Base-by-base conservation (phyloP, 1,140 invertebrate species). In the Heliconius hewitsoni region DNA sequence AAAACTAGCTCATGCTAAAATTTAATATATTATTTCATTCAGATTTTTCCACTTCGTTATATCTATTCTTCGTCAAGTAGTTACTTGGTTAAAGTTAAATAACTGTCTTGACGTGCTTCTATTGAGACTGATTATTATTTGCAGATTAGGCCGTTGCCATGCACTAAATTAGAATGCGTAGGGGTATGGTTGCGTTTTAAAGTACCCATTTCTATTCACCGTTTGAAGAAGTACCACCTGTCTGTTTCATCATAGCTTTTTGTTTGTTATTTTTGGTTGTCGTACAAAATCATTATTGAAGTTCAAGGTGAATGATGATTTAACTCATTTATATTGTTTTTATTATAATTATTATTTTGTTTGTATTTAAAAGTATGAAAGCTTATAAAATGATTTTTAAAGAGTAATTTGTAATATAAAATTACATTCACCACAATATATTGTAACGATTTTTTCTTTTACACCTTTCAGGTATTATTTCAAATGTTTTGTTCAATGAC, bases 111-210 rank as follows among this genome's bases (percentile, higher is more conserved):
- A 66, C n/a, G 23, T 66, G 23, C 4, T 66, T 66, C 23, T 66
- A 27, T 27, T 30, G 13, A 66, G n/a, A 60, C 19, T 60, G 16
- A 27, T 66, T 30, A 30, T 66, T 66, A 5, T 30, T 16, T 66
- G 60, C n/a, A 1, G 23, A 9, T 66, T 23, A 13, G 5, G 13
- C 19, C 34, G 81, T 82, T 82, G 66, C 81, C 57, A 80, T 75
- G 81, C 70, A 71, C 75, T 76, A 74, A 76, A 75, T 78, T 78
- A 72, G 73, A 74, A 73, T 60, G 75, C 46, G 85, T 84, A 76
- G 80, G 80, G 77, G 81, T 79, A 70, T 37, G 73, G 72, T 71
- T 79, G 37, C 19, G 60, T 66, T 66, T 66, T 27, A 30, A 66
- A 66, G 60, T 30, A 30, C 13, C 27, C 27, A 66, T 66, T 66